Conservation (phyloP, 2,888 invertebrate genomes). For the Xanthorhoe designata region DNA sequence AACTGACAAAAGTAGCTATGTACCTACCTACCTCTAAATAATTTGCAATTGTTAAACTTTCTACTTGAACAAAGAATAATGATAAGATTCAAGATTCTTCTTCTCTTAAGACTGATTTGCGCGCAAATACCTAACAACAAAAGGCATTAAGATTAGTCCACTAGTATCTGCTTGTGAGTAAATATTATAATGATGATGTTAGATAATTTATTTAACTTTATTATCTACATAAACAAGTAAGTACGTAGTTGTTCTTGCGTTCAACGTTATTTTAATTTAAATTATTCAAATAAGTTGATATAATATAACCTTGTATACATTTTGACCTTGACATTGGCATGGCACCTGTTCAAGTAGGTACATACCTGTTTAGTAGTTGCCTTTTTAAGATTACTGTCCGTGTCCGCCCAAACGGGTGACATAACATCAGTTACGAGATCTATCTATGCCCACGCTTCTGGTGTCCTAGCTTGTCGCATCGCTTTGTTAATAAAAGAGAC, state of each 20-base stretch:
- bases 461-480: not conserved
- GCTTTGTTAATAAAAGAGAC: not conserved
- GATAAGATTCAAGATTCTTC: not conserved
- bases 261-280: not conserved
- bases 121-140: not conserved
- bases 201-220: not conserved
- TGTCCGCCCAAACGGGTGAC: constrained; percentile 38
- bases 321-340: constrained; percentile 38
- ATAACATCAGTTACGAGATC: constrained; percentile 32
- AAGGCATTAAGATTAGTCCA: not conserved
- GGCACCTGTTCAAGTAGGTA: constrained; percentile 34
- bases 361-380: constrained; percentile 12
- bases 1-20: not conserved
- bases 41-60: not conserved
- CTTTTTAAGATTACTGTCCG: constrained; percentile 36
- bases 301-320: not conserved
- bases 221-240: not conserved
- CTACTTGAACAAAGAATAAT: not conserved
- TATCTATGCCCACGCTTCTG: constrained; percentile 25
- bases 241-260: not conserved
- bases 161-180: no score
- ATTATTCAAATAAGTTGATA: not conserved
- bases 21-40: not conserved
- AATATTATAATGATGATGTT: not conserved
- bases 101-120: not conserved